A percentile compares a stretch with the other conserved stretches of the same genome.
Evolutionary conservation across 2,888 invertebrate species (phyloP).

Genomic region (Prosapia bicincta): DNA sequence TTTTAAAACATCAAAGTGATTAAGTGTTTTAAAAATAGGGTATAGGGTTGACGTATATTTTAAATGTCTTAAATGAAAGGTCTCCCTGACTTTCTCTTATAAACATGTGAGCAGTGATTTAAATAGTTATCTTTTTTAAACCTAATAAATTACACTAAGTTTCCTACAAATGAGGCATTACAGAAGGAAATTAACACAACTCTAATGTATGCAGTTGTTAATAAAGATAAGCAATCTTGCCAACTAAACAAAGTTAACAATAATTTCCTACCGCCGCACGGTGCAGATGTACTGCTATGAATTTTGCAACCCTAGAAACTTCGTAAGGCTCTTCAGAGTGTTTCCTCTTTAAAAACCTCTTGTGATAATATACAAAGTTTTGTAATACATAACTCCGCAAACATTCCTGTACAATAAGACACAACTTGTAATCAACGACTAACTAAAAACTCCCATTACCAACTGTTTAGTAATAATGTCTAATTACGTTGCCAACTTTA

Average conservation of each 20-base stretch:
- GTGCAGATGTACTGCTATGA: not conserved
- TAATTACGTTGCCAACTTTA: slow-evolving; percentile 25
- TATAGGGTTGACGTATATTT: no score
- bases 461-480: slow-evolving; percentile 27
- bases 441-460: slow-evolving; percentile 34
- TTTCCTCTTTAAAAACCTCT: not conserved
- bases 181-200: not conserved
- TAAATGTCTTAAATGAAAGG: no score
- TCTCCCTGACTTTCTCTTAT: no score
- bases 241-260: slow-evolving; percentile 23
- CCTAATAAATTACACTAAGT: not conserved
- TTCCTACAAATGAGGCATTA: not conserved
- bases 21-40: no score
- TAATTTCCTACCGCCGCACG: slow-evolving; percentile 19
- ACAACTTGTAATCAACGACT: slow-evolving; percentile 16
- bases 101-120: not conserved
- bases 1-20: no score
- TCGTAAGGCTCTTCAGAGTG: not conserved
- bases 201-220: not conserved
- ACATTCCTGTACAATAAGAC: slow-evolving; percentile 9
- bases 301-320: not conserved
- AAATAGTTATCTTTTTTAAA: not conserved
- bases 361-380: slow-evolving; percentile 22
- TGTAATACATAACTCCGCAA: slow-evolving; percentile 11
- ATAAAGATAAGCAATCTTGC: slow-evolving; percentile 12